A percentile compares a stretch with the other conserved stretches of the same genome.
These are phyloP conservation scores for Xestobium rufovillosum DNA, from an alignment of 2,888 invertebrate species.

Conservation along the genomic window DNA sequence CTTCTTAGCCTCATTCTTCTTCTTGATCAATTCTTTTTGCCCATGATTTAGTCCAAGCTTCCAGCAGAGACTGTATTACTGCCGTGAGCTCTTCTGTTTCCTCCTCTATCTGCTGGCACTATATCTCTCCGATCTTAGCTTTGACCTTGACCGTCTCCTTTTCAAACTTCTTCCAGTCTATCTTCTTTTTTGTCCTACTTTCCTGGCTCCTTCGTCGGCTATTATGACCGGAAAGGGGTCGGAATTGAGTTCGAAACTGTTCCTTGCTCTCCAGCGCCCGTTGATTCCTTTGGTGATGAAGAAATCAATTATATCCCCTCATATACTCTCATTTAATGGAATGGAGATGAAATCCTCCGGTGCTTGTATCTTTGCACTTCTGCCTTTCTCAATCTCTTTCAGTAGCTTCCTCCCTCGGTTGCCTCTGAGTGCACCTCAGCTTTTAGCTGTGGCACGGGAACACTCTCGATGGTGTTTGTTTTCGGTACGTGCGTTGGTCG, in stretches of 20 bases:
- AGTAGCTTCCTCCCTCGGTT: too few relatives aligned
- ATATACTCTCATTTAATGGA: background rate
- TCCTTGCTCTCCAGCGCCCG: too few relatives aligned
- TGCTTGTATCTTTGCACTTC: too few relatives aligned
- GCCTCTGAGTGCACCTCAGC: too few relatives aligned
- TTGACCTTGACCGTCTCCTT: background rate
- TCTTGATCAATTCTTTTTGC: background rate
- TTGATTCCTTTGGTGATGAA: background rate
- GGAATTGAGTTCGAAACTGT: too few relatives aligned
- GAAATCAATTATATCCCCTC: conserved; percentile 2
- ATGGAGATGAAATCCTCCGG: too few relatives aligned
- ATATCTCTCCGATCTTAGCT: background rate
- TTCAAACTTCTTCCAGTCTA: conserved; percentile 2
- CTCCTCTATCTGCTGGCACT: background rate
- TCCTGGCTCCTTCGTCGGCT: background rate
- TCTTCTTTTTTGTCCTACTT: conserved; percentile 1
- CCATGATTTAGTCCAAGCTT: background rate
- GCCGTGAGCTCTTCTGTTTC: conserved; percentile 2
- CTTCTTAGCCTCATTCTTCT: conserved; percentile 4
- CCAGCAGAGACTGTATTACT: background rate
- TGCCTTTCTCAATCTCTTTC: too few relatives aligned
- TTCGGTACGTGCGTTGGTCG: too few relatives aligned
- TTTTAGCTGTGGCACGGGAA: too few relatives aligned
- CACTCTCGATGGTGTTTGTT: too few relatives aligned
- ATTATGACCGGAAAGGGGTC: too few relatives aligned